Conservation (phyloP, 2,113 vertebrate species). For the Silurus asotus region DNA sequence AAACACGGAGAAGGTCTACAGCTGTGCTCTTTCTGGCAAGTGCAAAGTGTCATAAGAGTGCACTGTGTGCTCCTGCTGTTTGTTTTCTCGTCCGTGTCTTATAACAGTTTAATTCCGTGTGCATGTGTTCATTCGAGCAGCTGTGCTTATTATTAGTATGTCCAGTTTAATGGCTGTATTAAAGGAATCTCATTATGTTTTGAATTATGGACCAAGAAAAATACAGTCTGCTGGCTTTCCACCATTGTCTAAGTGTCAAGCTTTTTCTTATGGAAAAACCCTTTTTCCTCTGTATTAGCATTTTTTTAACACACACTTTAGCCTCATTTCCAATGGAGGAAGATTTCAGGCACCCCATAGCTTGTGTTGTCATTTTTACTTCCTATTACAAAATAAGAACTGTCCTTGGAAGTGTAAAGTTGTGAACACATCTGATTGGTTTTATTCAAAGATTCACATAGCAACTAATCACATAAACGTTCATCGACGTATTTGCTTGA, state of each 20-base stretch:
- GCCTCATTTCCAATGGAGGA: not conserved
- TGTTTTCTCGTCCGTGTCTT: constrained; percentile 25
- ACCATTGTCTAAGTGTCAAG: not conserved
- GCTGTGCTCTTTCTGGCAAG: constrained; percentile 27
- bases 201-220: constrained; percentile 14
- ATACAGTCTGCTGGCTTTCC: constrained; percentile 1
- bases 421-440: not conserved
- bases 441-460: not conserved
- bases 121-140: constrained; percentile 19
- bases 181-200: constrained; percentile 24
- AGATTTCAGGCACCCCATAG: not conserved
- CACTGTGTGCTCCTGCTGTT: constrained; percentile 14
- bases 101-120: constrained; percentile 18
- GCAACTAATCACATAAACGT: not conserved
- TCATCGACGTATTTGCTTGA: not conserved
- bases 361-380: not conserved
- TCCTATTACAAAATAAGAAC: not conserved
- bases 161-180: constrained; percentile 1
- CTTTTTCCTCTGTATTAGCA: not conserved
- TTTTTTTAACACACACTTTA: not conserved
- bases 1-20: not conserved
- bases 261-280: not conserved
- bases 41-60: constrained; percentile 13
- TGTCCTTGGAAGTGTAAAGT: not conserved
- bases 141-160: constrained; percentile 23